A percentile compares a stretch with the other conserved stretches of the same genome.
Conservation (phyloP, 2,113 vertebrate species). For the Ceyx cyanopectus region DNA sequence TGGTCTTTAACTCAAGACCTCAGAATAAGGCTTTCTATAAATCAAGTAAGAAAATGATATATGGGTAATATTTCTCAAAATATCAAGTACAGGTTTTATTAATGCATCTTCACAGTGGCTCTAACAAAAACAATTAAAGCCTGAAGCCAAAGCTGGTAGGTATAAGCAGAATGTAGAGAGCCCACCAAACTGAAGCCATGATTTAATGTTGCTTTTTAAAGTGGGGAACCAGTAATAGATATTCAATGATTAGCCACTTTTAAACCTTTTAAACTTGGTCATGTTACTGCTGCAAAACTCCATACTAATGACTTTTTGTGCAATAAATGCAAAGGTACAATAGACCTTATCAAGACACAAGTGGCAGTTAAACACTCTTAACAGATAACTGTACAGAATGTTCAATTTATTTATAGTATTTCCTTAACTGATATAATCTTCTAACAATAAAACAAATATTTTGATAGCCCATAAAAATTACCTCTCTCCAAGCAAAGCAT, state of each 20-base stretch:
- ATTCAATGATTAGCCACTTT: not conserved
- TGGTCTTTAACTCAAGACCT: not conserved
- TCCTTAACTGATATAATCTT: not conserved
- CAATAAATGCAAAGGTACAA: not conserved
- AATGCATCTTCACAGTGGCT: not conserved
- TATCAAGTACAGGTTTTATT: not conserved
- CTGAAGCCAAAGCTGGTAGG: not conserved
- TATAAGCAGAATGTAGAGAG: not conserved
- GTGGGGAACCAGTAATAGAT: not conserved
- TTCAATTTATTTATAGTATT: not conserved
- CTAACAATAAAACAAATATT: not conserved
- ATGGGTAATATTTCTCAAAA: not conserved
- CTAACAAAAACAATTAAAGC: not conserved
- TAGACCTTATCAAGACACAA: not conserved
- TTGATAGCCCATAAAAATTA: not conserved
- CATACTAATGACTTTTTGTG: not conserved
- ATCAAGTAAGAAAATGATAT: not conserved
- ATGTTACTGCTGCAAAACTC: not conserved
- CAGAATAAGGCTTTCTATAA: not conserved
- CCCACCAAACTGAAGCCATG: not conserved
- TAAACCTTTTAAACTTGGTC: not conserved
- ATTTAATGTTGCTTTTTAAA: not conserved
- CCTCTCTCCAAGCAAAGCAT: not conserved
- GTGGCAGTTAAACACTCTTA: not conserved
- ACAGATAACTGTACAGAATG: not conserved